Conservation (phyloP, 2,888 invertebrate genomes). For the Steromphala cineraria region DNA sequence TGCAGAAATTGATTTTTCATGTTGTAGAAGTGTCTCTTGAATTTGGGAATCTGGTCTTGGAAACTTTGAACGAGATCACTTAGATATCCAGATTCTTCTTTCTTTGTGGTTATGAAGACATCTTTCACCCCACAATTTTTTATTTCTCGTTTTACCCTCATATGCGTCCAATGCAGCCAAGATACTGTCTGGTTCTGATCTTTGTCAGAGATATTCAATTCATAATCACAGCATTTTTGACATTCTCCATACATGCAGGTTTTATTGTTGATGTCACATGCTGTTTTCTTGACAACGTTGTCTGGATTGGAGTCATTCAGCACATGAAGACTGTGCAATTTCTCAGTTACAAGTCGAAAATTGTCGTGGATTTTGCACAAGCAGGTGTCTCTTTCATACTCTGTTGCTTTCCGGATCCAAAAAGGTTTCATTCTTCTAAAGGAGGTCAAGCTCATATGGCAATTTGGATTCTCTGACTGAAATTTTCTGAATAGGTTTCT, state of each 20-base stretch:
- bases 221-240: constrained; percentile 11
- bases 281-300: neutral
- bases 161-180: constrained; percentile 29
- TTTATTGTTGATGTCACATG: too few species aligned
- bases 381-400: constrained; percentile 38
- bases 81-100: constrained; percentile 4
- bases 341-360: neutral
- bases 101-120: constrained; percentile 22
- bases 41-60: neutral
- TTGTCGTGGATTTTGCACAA: constrained; percentile 34
- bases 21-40: constrained; percentile 9
- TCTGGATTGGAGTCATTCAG: neutral
- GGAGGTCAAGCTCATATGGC: constrained; percentile 23
- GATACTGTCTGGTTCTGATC: constrained; percentile 25
- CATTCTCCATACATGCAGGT: constrained; percentile 36
- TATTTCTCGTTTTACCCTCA: constrained; percentile 25
- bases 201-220: neutral
- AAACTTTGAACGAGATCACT: constrained; percentile 14
- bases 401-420: constrained; percentile 33
- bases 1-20: constrained; percentile 54
- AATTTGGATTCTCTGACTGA: constrained; percentile 19
- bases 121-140: constrained; percentile 9
- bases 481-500: constrained; percentile 34
- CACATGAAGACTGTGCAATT: constrained; percentile 11
- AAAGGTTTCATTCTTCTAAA: constrained; percentile 37